Conservation (phyloP, 2,113 vertebrate genomes). For the Catharus fuscescens region DNA sequence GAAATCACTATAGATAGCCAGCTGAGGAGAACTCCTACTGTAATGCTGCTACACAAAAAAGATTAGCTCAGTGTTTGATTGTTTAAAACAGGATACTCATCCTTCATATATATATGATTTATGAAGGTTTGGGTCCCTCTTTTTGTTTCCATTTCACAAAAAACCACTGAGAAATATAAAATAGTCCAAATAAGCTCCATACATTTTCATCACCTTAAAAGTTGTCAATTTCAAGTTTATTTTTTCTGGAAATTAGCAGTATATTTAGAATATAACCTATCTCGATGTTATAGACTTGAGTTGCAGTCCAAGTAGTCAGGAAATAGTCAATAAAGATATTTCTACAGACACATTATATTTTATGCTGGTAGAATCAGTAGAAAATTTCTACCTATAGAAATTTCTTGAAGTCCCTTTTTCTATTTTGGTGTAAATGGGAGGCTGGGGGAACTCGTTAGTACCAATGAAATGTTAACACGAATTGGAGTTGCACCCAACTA, state of each 20-base stretch:
- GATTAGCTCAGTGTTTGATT: accelerated
- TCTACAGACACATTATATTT: accelerated
- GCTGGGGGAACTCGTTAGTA: background rate
- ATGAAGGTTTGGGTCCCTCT: background rate
- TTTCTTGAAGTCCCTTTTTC: background rate
- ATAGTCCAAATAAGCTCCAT: background rate
- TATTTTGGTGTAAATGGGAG: background rate
- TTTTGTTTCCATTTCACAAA: background rate
- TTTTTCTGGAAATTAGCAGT: background rate
- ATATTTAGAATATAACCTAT: background rate
- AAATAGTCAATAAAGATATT: background rate
- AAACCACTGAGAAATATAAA: background rate
- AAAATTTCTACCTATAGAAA: background rate
- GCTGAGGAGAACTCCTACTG: background rate
- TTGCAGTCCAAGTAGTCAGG: background rate
- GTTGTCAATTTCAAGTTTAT: background rate
- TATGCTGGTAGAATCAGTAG: background rate
- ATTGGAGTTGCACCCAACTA: background rate
- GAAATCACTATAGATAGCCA: background rate
- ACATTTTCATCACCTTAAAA: background rate
- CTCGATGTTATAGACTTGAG: accelerated
- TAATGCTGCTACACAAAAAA: background rate
- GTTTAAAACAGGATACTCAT: background rate
- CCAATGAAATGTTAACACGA: background rate
- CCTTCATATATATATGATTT: background rate